These are phyloP conservation scores for Elanoides forficatus DNA, from an alignment of 2,113 vertebrate genomes.

Conservation along the genomic window DNA sequence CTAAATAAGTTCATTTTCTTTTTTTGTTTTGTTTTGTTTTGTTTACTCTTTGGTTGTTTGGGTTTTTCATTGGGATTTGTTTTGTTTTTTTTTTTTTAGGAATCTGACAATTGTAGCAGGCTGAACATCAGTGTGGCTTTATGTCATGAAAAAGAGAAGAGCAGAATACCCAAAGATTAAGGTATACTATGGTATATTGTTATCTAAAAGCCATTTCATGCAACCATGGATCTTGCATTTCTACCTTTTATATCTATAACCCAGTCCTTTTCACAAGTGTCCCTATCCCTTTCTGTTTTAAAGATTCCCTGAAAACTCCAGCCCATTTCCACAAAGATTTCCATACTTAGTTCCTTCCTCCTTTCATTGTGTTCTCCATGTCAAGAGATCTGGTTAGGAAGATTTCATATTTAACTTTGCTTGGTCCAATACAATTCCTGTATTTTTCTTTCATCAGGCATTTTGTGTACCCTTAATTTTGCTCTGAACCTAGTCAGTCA, in stretches of 20 bases:
- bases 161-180: background rate
- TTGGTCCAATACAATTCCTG: background rate
- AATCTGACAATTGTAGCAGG: background rate
- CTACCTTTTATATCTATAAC: background rate
- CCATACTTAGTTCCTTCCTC: background rate
- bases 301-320: background rate
- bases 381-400: background rate
- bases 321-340: background rate
- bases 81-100: background rate
- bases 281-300: background rate
- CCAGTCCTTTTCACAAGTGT: background rate
- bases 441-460: background rate
- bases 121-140: background rate
- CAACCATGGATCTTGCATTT: background rate
- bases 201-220: background rate
- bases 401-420: background rate
- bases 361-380: background rate
- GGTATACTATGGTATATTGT: background rate
- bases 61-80: accelerated
- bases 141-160: background rate
- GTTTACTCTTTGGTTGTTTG: background rate
- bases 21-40: background rate
- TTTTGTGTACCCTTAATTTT: background rate
- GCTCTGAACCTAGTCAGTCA: background rate
- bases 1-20: background rate